phyloP scores from a whole-genome alignment of 2,888 invertebrate species.

The Dromius quadrimaculatus region DNA sequence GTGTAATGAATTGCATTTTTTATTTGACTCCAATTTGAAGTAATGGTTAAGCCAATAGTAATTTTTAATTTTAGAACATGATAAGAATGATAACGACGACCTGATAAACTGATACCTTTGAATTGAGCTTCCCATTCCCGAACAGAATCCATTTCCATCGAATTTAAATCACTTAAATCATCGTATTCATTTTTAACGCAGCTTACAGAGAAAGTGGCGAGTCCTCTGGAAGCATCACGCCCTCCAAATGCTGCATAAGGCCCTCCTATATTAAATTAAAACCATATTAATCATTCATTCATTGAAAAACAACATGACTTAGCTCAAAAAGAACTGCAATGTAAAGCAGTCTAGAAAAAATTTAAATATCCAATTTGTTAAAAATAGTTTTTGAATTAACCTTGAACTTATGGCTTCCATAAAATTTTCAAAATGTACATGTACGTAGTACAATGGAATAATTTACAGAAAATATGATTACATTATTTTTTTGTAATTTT shows the following conservation, averaged over 20 bases:
- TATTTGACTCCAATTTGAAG: no score
- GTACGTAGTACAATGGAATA: constrained; percentile 8
- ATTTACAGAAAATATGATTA: constrained; percentile 6
- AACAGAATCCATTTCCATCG: constrained; percentile 94
- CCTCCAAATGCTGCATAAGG: constrained; percentile 96
- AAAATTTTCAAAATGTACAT: constrained; percentile 30
- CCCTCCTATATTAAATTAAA: constrained; percentile 74
- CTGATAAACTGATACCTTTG: constrained; percentile 73
- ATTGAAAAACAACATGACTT: constrained; percentile 2
- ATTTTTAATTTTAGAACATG: constrained; percentile 8
- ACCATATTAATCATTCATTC: constrained; percentile 13
- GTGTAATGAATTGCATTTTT: no score
- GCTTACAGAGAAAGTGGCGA: constrained; percentile 92
- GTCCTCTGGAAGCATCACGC: constrained; percentile 92
- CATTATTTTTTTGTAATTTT: not conserved
- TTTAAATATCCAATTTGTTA: constrained; percentile 32
- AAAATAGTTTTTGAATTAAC: constrained; percentile 37
- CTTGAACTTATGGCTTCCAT: constrained; percentile 42
- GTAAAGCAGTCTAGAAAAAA: constrained; percentile 2
- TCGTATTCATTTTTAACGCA: constrained; percentile 89
- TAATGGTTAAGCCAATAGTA: no score
- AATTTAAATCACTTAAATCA: constrained; percentile 93
- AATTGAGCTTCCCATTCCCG: constrained; percentile 98
- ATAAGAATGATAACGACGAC: constrained; percentile 16
- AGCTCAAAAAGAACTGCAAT: not conserved